Evolutionary conservation across 2,797 vertebrate genomes (phyloP).

Genomic region (Cyclura pinguis): DNA sequence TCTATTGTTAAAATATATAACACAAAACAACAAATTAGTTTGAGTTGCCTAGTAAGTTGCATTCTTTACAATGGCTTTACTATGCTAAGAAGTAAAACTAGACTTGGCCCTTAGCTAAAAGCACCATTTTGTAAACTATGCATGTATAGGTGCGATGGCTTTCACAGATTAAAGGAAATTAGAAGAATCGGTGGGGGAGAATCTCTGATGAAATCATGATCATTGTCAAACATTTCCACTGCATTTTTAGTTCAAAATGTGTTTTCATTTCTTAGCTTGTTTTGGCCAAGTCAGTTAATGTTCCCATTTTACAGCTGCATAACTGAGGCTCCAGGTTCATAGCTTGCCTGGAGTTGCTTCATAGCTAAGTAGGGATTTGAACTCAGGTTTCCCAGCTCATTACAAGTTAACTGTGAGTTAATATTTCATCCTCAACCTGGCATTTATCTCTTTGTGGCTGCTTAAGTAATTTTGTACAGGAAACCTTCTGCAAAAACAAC

Average conservation of each 20-base stretch:
- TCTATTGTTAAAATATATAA: too few relatives aligned
- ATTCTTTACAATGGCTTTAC: too few relatives aligned
- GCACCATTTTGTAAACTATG: neutral
- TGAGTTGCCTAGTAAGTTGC: too few relatives aligned
- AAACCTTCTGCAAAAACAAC: neutral
- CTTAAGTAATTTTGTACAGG: neutral
- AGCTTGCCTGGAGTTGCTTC: neutral
- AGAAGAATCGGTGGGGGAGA: neutral
- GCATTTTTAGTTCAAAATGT: neutral
- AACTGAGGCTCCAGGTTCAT: neutral
- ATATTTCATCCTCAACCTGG: too few relatives aligned
- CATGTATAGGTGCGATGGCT: neutral
- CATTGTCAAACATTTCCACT: neutral
- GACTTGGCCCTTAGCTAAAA: neutral
- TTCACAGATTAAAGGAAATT: neutral
- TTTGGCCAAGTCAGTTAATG: too few relatives aligned
- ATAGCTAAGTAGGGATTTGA: constrained; percentile 21
- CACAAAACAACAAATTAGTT: too few relatives aligned
- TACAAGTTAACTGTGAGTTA: neutral
- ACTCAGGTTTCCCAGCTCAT: neutral
- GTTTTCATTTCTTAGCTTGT: neutral
- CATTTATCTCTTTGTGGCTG: neutral
- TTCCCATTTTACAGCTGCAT: too few relatives aligned
- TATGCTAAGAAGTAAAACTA: too few relatives aligned
- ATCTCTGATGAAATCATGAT: neutral